A percentile compares a stretch with the other conserved stretches of the same genome.
phyloP scores from a whole-genome alignment of 2,113 vertebrate species.

The Salvelinus alpinus region DNA sequence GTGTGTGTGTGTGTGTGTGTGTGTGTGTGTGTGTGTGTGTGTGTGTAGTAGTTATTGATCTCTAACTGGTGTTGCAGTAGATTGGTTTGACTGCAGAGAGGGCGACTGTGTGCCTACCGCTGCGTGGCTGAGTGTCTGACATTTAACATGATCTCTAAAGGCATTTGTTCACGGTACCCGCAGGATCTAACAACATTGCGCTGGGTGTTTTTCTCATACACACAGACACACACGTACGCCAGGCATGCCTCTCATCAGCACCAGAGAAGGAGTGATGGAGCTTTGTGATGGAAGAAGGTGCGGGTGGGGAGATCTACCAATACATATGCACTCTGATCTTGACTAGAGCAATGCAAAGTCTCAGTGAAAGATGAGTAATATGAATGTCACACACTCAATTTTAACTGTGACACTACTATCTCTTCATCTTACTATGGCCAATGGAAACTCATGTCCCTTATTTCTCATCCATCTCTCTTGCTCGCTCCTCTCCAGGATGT shows the following conservation, averaged over 20 bases:
- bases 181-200: conserved; percentile 67
- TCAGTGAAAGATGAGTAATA: no score
- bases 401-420: neutral
- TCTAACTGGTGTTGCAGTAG: conserved; percentile 72
- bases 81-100: conserved; percentile 73
- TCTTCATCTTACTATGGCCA: neutral
- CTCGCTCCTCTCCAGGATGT: conserved; percentile 78
- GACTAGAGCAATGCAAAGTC: no score
- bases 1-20: conserved; percentile 42
- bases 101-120: conserved; percentile 70
- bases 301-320: conserved; percentile 30
- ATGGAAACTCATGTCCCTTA: neutral
- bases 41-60: conserved; percentile 56
- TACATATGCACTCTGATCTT: conserved; percentile 13
- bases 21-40: conserved; percentile 6
- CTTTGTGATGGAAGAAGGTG: conserved; percentile 1
- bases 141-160: conserved; percentile 84
- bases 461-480: neutral
- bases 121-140: conserved; percentile 71
- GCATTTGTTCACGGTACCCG: conserved; percentile 76
- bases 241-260: conserved; percentile 42
- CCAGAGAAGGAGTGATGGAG: conserved; percentile 52
- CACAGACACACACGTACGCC: conserved; percentile 11
- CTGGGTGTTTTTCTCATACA: no score
- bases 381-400: no score